Evolutionary conservation across 2,797 vertebrate species (phyloP).

Genomic region (Tapera naevia): DNA sequence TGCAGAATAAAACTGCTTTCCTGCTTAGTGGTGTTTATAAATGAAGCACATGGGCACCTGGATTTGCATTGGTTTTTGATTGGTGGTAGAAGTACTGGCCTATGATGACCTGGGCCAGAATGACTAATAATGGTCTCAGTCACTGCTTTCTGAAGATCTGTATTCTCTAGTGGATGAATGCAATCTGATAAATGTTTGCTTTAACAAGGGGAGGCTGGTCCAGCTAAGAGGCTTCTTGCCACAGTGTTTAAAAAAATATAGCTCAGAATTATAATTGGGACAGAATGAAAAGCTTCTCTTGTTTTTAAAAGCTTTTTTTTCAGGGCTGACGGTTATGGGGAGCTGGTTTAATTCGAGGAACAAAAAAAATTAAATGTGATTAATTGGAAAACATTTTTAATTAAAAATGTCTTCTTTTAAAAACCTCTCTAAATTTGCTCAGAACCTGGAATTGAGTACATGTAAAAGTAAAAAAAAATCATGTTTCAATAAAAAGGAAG

Average conservation of each 20-base stretch:
- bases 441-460: background rate
- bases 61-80: background rate
- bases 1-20: background rate
- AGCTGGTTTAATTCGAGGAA: background rate
- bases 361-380: background rate
- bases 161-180: background rate
- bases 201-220: background rate
- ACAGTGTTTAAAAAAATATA: background rate
- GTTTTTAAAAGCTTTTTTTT: background rate
- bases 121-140: background rate
- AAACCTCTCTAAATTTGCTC: background rate
- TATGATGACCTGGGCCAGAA: background rate
- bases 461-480: background rate
- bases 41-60: background rate
- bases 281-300: background rate
- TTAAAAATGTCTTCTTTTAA: background rate
- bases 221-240: background rate
- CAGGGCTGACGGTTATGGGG: background rate
- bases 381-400: background rate
- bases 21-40: background rate
- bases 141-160: background rate
- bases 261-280: background rate
- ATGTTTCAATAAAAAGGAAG: background rate
- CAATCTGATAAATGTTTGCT: background rate
- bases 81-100: background rate